Evolutionary conservation across 2,797 vertebrate species (phyloP).

Genomic region (Micropoecilia bifurca): DNA sequence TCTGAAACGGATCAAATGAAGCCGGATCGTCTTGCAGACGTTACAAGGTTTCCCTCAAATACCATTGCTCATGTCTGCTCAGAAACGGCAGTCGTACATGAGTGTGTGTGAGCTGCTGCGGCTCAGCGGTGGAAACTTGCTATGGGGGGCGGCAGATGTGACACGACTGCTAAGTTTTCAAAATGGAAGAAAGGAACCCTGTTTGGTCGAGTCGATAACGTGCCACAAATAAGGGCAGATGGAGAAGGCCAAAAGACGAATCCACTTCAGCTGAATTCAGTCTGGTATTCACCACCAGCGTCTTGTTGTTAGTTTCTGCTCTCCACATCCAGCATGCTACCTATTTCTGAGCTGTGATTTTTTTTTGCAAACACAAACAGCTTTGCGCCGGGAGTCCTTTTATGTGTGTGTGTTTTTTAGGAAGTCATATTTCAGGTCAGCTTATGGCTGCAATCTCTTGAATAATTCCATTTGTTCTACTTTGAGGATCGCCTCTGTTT

Average conservation of each 20-base stretch:
- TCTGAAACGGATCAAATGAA: constrained; percentile 51
- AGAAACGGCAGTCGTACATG: constrained; percentile 19
- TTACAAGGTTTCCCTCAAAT: constrained; percentile 20
- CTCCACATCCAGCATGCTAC: constrained; percentile 8
- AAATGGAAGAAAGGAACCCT: constrained; percentile 67
- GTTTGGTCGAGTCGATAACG: constrained; percentile 55
- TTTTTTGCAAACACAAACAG: constrained; percentile 38
- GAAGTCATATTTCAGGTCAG: constrained; percentile 35
- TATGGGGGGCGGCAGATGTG: constrained; percentile 65
- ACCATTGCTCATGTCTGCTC: constrained; percentile 18
- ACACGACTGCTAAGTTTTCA: constrained; percentile 72
- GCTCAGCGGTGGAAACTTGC: constrained; percentile 51
- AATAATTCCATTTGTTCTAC: constrained; percentile 72
- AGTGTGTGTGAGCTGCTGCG: constrained; percentile 36
- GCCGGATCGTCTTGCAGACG: constrained; percentile 37
- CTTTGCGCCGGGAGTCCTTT: constrained; percentile 28
- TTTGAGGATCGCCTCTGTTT: constrained; percentile 56
- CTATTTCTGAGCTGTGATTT: constrained; percentile 30
- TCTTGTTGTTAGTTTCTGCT: constrained; percentile 39
- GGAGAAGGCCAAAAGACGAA: constrained; percentile 48
- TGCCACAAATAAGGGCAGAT: constrained; percentile 57
- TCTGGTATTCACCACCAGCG: constrained; percentile 38
- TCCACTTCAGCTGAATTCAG: constrained; percentile 32
- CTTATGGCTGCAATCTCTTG: constrained; percentile 47
- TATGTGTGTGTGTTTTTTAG: constrained; percentile 28